These are phyloP conservation scores for Megalops cyprinoides DNA, from an alignment of 2,797 vertebrate species.

Conservation along the genomic window DNA sequence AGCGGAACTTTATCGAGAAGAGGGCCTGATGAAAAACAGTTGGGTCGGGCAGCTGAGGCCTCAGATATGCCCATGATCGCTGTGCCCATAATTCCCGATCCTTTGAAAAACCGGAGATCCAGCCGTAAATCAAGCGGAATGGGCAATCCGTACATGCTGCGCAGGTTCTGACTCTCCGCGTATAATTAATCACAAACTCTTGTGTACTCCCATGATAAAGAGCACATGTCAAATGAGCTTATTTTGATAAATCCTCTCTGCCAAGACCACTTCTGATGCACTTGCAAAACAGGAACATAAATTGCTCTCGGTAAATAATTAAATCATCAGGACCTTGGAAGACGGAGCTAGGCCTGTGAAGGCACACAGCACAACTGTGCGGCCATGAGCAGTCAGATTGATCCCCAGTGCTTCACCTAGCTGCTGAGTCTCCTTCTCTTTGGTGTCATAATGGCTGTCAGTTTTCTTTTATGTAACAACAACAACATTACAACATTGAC, in stretches of 20 bases:
- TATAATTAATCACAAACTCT: not conserved
- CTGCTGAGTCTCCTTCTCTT: not conserved
- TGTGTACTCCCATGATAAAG: not conserved
- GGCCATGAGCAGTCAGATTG: not conserved
- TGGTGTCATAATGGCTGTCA: not conserved
- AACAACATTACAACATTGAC: not conserved
- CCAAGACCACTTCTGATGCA: not conserved
- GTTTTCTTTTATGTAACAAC: not conserved
- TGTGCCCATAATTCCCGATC: slow-evolving; percentile 1
- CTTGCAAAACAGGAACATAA: not conserved
- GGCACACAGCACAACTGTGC: not conserved
- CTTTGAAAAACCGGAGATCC: not conserved
- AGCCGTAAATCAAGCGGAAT: slow-evolving; percentile 4
- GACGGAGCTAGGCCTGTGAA: not conserved
- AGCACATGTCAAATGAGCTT: not conserved
- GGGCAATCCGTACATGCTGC: not conserved
- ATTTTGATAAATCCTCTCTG: slow-evolving; percentile 9
- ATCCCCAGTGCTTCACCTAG: not conserved
- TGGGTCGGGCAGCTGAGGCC: not conserved
- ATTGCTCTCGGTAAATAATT: not conserved
- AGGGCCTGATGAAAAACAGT: slow-evolving; percentile 10
- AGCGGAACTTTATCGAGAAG: slow-evolving; percentile 1
- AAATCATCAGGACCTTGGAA: not conserved
- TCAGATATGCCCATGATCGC: not conserved
- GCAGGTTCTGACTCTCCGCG: not conserved